A percentile compares a stretch with the other conserved stretches of the same genome.
Evolutionary conservation across 2,888 invertebrate genomes (phyloP).

Genomic region (Diarsia brunnea): DNA sequence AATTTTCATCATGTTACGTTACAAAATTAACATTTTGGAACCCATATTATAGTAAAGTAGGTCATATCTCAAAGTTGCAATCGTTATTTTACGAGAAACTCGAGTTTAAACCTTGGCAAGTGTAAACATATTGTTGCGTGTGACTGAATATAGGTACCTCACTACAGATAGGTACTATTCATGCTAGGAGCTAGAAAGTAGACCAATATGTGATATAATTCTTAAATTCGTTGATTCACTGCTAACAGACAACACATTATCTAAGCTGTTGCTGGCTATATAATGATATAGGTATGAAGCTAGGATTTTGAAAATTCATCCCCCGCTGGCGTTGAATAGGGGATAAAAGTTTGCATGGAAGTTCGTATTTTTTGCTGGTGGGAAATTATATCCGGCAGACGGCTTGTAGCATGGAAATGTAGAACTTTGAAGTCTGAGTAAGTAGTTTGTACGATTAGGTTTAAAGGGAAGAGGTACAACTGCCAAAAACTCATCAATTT

Average conservation of each 20-base stretch:
- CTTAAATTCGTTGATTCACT: not conserved
- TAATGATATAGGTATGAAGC: not conserved
- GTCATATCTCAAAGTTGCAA: too few species aligned
- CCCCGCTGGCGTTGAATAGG: not conserved
- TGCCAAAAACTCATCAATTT: constrained; percentile 38
- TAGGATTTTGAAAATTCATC: not conserved
- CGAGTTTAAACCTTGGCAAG: too few species aligned
- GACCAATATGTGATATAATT: not conserved
- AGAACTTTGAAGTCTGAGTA: not conserved
- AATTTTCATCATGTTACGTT: too few species aligned
- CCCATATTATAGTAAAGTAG: too few species aligned
- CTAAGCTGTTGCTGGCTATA: not conserved
- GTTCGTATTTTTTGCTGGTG: not conserved
- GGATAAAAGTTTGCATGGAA: not conserved
- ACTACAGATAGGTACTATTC: not conserved
- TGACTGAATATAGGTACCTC: too few species aligned
- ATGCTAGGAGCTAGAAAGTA: not conserved
- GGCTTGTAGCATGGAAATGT: not conserved
- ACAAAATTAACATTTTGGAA: too few species aligned
- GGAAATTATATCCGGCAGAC: not conserved
- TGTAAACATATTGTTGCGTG: not conserved
- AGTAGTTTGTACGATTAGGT: not conserved
- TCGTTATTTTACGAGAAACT: too few species aligned
- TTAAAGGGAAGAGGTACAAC: constrained; percentile 9
- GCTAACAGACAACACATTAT: not conserved